A percentile compares a stretch with the other conserved stretches of the same genome.
Evolutionary conservation across 2,888 invertebrate genomes (phyloP).

Genomic region (Cyclophora punctaria): DNA sequence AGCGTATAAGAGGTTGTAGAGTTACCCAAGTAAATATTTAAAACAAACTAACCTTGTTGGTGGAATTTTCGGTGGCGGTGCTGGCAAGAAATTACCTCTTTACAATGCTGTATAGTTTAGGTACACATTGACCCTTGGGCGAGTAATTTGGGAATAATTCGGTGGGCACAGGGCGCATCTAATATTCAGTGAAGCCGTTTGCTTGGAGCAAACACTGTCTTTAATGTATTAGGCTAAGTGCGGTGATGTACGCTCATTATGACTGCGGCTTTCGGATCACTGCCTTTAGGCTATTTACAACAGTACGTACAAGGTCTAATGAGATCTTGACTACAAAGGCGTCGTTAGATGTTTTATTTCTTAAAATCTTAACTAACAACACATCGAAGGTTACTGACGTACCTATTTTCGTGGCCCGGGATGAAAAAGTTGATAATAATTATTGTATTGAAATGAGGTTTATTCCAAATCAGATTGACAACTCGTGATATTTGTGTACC

Average conservation of each 20-base stretch:
- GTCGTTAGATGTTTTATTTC: too few species aligned
- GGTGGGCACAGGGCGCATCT: constrained; percentile 22
- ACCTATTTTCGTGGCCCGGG: too few species aligned
- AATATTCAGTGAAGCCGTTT: constrained; percentile 28
- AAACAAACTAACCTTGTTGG: constrained; percentile 13
- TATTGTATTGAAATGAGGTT: too few species aligned
- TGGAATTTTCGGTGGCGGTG: constrained; percentile 6
- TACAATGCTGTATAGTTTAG: constrained; percentile 10
- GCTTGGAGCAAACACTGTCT: constrained; percentile 17
- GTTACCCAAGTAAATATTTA: constrained; percentile 17
- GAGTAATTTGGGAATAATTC: constrained; percentile 28
- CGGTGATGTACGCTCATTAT: constrained; percentile 11
- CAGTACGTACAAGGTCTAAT: too few species aligned
- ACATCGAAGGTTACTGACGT: too few species aligned
- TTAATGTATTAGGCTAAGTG: constrained; percentile 21
- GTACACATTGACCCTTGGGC: constrained; percentile 15
- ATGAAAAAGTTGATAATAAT: too few species aligned
- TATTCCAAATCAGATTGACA: too few species aligned
- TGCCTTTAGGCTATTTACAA: constrained; percentile 2
- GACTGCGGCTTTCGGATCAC: constrained; percentile 1
- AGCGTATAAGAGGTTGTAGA: constrained; percentile 6
- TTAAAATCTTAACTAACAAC: too few species aligned
- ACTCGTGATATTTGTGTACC: too few species aligned
- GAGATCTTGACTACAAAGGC: too few species aligned
- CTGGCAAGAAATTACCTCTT: constrained; percentile 9